A percentile compares a stretch with the other conserved stretches of the same genome.
These are phyloP conservation scores for Muschampia plurimacula DNA, from an alignment of 2,888 invertebrate genomes.

Conservation along the genomic window DNA sequence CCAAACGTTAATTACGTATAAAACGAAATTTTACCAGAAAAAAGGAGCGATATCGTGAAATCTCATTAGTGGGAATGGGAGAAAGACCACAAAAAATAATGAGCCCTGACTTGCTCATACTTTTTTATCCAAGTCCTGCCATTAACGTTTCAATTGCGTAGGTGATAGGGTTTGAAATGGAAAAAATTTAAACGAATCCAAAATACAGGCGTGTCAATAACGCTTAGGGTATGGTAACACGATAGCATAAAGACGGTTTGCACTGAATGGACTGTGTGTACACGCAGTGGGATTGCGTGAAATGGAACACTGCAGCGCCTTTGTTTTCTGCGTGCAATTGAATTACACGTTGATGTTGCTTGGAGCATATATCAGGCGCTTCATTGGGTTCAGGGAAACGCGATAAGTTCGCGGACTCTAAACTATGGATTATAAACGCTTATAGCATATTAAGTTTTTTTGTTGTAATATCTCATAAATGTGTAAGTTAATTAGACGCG, in stretches of 20 bases:
- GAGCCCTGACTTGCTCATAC: conserved; percentile 49
- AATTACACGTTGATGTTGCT: conserved; percentile 15
- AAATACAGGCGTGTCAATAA: conserved; percentile 1
- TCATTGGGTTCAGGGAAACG: conserved; percentile 3
- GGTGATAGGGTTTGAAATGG: conserved; percentile 10
- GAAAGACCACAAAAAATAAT: conserved; percentile 71
- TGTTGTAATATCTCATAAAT: background rate
- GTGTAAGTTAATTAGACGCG: background rate
- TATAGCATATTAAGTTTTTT: background rate
- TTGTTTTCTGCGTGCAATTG: conserved; percentile 26
- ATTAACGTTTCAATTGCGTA: conserved; percentile 17
- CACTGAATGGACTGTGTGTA: conserved; percentile 4
- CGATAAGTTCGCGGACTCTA: background rate
- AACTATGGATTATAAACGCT: conserved; percentile 9
- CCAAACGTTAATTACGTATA: conserved; percentile 36
- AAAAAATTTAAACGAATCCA: background rate
- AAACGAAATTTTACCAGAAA: conserved; percentile 34
- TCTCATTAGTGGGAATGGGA: conserved; percentile 69
- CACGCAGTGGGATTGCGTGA: conserved; percentile 1
- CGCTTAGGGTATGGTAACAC: background rate
- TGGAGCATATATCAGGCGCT: conserved; percentile 23
- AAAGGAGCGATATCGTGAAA: conserved; percentile 54
- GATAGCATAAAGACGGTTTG: conserved; percentile 1
- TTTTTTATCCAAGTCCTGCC: conserved; percentile 25
- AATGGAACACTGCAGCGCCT: conserved; percentile 20